Percentiles rank a stretch among this genome's conserved stretches.
phyloP scores from a whole-genome alignment of 92 coral and sea anemone genomes.

The Bergia puertoricense region DNA sequence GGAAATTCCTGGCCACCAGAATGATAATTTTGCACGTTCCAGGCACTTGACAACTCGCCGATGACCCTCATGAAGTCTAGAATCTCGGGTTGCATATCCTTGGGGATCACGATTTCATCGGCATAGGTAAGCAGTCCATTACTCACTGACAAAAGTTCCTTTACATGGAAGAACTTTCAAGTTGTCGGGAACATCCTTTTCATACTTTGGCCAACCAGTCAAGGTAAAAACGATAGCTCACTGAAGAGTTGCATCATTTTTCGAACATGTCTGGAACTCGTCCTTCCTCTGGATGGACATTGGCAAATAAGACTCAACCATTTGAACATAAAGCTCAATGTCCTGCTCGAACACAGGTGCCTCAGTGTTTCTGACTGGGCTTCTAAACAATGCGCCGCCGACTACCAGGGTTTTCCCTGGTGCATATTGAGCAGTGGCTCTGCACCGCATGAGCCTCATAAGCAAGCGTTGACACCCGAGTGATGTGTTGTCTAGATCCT shows the following conservation, averaged over 20 bases:
- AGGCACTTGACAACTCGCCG: neutral
- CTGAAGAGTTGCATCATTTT: neutral
- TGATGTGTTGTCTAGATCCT: constrained; percentile 45
- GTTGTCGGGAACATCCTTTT: neutral
- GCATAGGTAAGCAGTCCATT: neutral
- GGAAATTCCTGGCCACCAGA: constrained; percentile 55
- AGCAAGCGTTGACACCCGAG: constrained; percentile 63
- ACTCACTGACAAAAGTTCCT: constrained; percentile 9
- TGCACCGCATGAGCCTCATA: constrained; percentile 59
- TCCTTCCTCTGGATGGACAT: constrained; percentile 8
- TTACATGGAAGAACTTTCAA: neutral
- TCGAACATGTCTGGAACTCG: neutral
- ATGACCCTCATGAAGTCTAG: constrained; percentile 20
- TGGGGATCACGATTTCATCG: no score
- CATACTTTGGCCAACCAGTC: constrained; percentile 28
- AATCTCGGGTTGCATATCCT: constrained; percentile 14
- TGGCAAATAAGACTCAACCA: constrained; percentile 5
- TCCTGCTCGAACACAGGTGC: constrained; percentile 1
- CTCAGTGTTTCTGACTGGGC: constrained; percentile 15
- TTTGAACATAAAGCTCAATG: neutral
- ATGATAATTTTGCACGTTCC: constrained; percentile 13
- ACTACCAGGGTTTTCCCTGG: constrained; percentile 54
- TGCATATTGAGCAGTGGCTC: constrained; percentile 42
- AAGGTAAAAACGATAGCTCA: neutral
- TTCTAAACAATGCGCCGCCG: constrained; percentile 57